Conservation (phyloP, 2,888 invertebrate genomes). For the Troilus luridus region DNA sequence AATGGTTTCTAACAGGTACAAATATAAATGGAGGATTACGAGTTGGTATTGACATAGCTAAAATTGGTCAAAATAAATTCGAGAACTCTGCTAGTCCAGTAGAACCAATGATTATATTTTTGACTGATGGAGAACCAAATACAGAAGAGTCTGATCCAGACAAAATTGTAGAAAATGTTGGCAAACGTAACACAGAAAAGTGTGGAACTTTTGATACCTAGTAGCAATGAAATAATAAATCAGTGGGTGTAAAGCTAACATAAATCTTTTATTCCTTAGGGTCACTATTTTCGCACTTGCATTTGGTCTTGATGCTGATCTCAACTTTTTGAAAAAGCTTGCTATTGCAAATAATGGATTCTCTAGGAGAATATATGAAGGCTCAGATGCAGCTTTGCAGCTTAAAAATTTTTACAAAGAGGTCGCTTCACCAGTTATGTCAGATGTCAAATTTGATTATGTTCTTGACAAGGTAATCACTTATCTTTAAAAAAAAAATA, state of each 20-base stretch:
- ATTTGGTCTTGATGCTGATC: conserved; percentile 79
- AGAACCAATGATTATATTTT: conserved; percentile 77
- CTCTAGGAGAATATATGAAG: conserved; percentile 79
- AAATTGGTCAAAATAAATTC: conserved; percentile 51
- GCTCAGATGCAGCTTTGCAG: conserved; percentile 77
- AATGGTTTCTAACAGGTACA: conserved; percentile 71
- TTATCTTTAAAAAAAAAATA: background rate
- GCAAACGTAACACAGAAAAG: conserved; percentile 63
- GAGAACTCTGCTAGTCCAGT: conserved; percentile 66
- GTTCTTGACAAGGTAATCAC: conserved; percentile 71
- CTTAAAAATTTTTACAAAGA: conserved; percentile 77
- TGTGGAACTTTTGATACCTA: background rate
- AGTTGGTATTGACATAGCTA: conserved; percentile 67
- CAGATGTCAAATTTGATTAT: conserved; percentile 77
- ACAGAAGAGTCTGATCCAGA: conserved; percentile 73
- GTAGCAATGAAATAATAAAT: background rate
- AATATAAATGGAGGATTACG: conserved; percentile 78
- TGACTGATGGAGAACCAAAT: conserved; percentile 79
- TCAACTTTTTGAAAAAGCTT: conserved; percentile 76
- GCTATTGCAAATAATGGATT: conserved; percentile 78
- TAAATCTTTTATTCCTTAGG: conserved; percentile 64
- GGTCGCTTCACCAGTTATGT: conserved; percentile 78
- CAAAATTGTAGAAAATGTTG: conserved; percentile 72
- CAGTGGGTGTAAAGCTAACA: background rate
- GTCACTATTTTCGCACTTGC: conserved; percentile 73